Evolutionary conservation across 2,888 invertebrate species (phyloP), one percentile per base, ranked within the genome.

Genomic region (Arctia plantaginis): DNA sequence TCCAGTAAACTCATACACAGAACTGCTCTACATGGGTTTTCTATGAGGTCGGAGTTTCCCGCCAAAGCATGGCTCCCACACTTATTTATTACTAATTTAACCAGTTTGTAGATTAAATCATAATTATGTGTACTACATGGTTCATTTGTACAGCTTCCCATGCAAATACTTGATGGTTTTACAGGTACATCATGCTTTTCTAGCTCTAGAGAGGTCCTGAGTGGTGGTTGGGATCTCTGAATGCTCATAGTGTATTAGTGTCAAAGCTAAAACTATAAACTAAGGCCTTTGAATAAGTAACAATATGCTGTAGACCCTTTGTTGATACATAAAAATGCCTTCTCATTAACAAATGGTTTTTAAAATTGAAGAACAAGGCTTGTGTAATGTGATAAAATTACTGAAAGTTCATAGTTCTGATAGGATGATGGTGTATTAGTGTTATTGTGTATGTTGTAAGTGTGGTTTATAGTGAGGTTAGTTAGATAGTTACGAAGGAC

Each of bases 141-240:
- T 55, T 55, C 20, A 23, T 23, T 23, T 51, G 10, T n/a, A 3
- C n/a, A n/a, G 23, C 3, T n/a, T n/a, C 3, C 51, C 75, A 80
- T 77, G 69, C 71, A 73, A 47, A 47, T 47, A 67, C 3, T 66
- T 35, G 23, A 13, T n/a, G n/a, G 39, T 66, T 66, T 66, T 15
- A 18, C 15, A 65, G 35, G 33, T 65, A 65, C 35, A 10, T 35
- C 35, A 35, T 35, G 35, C 35, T 35, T 35, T 6, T 35, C 35
- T 35, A 35, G 6, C 35, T 6, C 35, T n/a, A 44, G 44, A 44
- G 44, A 44, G 18, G 18, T 47, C 47, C 47, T 20, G 20, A 20
- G 12, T 13, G 44, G 44, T 44, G 44, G 44, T 41, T 44, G 44
- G 3, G 44, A 44, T 15, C 44, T 44, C 15, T 13, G 3, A n/a